Base-by-base conservation (phyloP, 2,888 invertebrate genomes). In the Mamestra brassicae region DNA sequence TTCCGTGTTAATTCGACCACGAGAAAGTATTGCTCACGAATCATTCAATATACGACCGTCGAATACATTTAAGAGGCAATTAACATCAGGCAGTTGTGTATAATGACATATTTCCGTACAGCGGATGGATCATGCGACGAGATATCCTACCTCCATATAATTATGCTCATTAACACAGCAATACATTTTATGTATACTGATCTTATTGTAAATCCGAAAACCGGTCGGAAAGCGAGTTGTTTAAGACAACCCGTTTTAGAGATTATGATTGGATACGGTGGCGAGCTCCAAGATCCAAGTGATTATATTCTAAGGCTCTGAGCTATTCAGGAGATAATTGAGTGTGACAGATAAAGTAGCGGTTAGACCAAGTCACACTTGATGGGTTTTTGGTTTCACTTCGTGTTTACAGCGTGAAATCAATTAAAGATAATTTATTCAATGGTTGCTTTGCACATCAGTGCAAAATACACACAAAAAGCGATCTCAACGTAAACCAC, bases 11-110 rank as follows among this genome's bases (percentile, higher is more conserved):
- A 85, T 86, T 74, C 73, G 80, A 86, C 84, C 83, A 88, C 87
- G 83, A 88, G 91, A 92, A 92, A 92, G 90, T 88, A 83, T 80
- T 80, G 75, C 72, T 85, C 84, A 78, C 70, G 72, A 84, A 81
- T 80, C 76, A 83, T 86, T 81, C 72, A 70, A 67, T 72, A 74
- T 61, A 66, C 69, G 67, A 70, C 45, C 47, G 75, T 76, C 76
- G 73, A 83, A 84, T 85, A 81, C 70, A 83, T 78, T 84, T 78
- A 84, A 82, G 73, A 71, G 63, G 60, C 80, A 80, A 81, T 89
- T 85, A 86, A 83, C 78, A 76, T 82, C 57, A 63, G 57, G 55
- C 26, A 63, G 42, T 62, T 62, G 26, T 42, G 52, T 66, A 69
- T 73, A 71, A 81, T 70, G 69, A n/a, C 68, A 76, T 72, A 69